Evolutionary conservation across 2,113 vertebrate genomes (phyloP).

Genomic region (Chauna torquata): DNA sequence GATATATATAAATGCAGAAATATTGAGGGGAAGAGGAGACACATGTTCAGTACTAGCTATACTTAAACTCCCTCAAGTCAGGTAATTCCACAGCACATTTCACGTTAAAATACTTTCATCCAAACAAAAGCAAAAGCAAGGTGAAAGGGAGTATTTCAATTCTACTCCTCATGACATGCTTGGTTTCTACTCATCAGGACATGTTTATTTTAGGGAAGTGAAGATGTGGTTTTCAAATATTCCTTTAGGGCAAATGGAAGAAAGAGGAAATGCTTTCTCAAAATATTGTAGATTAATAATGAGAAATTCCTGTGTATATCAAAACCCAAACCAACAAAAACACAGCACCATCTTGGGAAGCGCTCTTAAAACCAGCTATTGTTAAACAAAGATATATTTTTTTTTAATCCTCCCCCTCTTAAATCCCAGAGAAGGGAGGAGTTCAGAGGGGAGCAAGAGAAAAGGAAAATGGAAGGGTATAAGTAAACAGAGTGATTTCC

Average conservation of each 20-base stretch:
- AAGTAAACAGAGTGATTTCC: neutral
- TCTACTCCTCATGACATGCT: neutral
- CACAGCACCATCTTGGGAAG: neutral
- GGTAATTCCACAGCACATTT: neutral
- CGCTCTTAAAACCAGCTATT: neutral
- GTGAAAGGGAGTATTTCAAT: neutral
- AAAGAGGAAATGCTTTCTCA: neutral
- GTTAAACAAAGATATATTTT: neutral
- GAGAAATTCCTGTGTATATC: neutral
- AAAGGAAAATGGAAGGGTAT: accelerated
- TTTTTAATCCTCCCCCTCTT: neutral
- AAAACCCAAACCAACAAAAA: neutral
- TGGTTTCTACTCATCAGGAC: neutral
- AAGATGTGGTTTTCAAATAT: accelerated
- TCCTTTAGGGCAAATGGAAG: neutral
- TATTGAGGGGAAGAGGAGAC: neutral
- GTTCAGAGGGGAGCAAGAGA: accelerated
- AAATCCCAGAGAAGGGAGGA: neutral
- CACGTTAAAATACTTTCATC: neutral
- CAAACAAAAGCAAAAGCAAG: neutral
- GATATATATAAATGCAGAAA: neutral
- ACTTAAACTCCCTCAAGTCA: neutral
- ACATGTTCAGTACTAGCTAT: neutral
- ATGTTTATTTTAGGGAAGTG: neutral
- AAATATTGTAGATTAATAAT: neutral